Evolutionary conservation across 2,113 vertebrate genomes (phyloP).

Genomic region (Lates calcarifer): DNA sequence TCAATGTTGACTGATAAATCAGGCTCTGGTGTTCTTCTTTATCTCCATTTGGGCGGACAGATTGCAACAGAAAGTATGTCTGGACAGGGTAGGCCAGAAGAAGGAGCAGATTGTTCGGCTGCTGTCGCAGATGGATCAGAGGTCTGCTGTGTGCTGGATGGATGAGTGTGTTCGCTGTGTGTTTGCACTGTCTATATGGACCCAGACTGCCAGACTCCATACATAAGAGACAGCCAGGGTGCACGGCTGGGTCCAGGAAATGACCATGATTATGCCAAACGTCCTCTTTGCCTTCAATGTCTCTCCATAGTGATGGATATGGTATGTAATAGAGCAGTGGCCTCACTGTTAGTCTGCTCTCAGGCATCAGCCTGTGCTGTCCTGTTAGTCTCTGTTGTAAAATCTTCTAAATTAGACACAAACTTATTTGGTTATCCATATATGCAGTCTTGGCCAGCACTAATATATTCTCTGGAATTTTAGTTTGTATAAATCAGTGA

Average conservation of each 20-base stretch:
- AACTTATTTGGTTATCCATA: neutral
- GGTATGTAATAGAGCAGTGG: conserved; percentile 62
- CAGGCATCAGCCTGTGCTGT: conserved; percentile 6
- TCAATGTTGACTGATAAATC: conserved; percentile 85
- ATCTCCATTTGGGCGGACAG: conserved; percentile 84
- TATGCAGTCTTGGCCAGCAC: neutral
- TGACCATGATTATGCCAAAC: conserved; percentile 74
- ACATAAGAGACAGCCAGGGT: conserved; percentile 60
- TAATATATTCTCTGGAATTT: neutral
- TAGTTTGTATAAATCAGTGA: neutral
- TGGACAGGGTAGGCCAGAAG: conserved; percentile 76
- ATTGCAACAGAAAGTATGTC: conserved; percentile 79
- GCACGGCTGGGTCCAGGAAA: conserved; percentile 70
- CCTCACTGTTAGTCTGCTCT: conserved; percentile 18
- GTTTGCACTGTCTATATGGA: conserved; percentile 62
- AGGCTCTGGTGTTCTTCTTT: conserved; percentile 83
- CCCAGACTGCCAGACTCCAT: conserved; percentile 82
- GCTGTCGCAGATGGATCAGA: conserved; percentile 73
- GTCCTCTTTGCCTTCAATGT: conserved; percentile 62
- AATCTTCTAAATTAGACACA: neutral
- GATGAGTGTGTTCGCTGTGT: conserved; percentile 75
- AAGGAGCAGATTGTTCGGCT: conserved; percentile 82
- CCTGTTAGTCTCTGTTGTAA: conserved; percentile 9
- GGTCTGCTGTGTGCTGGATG: conserved; percentile 68
- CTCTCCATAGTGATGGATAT: conserved; percentile 67